phyloP scores from a whole-genome alignment of 2,797 vertebrate genomes.

The Rallus crepitans region DNA sequence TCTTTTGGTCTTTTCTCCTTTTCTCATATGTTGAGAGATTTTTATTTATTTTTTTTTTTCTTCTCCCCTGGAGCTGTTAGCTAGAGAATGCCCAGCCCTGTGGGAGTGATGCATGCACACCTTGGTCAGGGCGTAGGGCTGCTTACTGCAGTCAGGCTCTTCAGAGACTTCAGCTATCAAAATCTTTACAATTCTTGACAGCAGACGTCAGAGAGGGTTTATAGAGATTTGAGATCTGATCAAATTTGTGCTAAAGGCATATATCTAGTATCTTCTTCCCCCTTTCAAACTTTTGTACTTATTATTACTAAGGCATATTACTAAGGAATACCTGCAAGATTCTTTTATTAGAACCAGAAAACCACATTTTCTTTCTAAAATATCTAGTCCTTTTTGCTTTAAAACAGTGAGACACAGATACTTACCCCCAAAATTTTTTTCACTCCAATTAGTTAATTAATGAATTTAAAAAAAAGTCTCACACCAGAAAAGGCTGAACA shows the following conservation, averaged over 20 bases:
- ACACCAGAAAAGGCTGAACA: not conserved
- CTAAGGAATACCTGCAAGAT: not conserved
- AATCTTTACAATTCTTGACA: conserved; percentile 26
- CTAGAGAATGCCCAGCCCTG: not conserved
- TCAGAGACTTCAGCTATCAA: conserved; percentile 56
- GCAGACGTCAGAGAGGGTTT: conserved; percentile 15
- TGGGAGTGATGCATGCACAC: not conserved
- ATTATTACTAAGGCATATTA: not conserved
- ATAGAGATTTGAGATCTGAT: conserved; percentile 29
- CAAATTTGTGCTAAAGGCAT: conserved; percentile 42
- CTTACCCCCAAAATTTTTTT: not conserved
- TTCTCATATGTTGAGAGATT: not conserved
- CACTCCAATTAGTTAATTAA: not conserved
- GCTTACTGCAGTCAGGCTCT: conserved; percentile 29
- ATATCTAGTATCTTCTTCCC: not conserved
- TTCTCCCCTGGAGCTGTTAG: not conserved
- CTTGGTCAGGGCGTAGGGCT: not conserved
- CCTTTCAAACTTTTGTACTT: conserved; percentile 2
- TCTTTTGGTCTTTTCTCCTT: not conserved
- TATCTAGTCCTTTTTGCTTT: not conserved
- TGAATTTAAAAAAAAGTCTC: not conserved
- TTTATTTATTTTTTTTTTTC: not conserved
- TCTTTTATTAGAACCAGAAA: conserved; percentile 7
- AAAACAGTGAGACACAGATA: not conserved
- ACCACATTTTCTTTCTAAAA: not conserved